Percentiles rank a stretch among this genome's conserved stretches.
phyloP scores from a whole-genome alignment of 2,888 invertebrate genomes.

The Pristionchus arcanus region DNA sequence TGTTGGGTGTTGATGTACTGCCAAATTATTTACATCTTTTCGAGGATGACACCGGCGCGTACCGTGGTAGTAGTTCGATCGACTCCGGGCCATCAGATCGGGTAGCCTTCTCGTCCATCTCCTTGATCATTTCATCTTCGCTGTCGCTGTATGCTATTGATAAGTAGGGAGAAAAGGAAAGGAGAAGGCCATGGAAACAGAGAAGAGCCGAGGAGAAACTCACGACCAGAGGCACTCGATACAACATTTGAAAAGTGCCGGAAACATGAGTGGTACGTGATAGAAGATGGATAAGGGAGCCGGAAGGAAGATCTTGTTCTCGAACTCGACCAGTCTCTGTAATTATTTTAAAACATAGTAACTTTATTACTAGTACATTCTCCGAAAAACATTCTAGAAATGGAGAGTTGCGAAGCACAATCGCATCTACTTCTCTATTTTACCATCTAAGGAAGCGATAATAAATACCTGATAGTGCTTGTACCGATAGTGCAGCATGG shows the following conservation, averaged over 20 bases:
- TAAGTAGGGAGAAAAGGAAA: neutral
- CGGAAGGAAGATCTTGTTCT: constrained; percentile 61
- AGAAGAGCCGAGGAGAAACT: neutral
- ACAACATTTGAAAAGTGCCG: neutral
- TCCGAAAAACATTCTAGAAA: no score
- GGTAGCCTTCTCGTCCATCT: neutral
- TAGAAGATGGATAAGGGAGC: constrained; percentile 63
- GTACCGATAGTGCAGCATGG: constrained; percentile 67
- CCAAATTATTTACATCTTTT: neutral
- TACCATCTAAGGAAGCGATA: no score
- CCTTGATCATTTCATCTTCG: neutral
- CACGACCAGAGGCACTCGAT: neutral
- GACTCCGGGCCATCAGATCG: no score
- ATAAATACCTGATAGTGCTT: constrained; percentile 59
- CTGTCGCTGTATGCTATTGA: no score
- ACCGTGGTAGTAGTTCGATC: no score
- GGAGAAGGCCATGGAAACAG: neutral
- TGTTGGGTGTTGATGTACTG: neutral
- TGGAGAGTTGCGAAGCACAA: no score
- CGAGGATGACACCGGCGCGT: no score
- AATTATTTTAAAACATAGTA: no score
- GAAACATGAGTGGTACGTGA: constrained; percentile 45
- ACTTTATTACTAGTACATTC: no score
- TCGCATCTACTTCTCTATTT: no score
- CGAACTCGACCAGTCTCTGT: constrained; percentile 58